These are phyloP conservation scores for Phylloscopus whistleri DNA, from an alignment of 2,113 vertebrate species.

Conservation along the genomic window DNA sequence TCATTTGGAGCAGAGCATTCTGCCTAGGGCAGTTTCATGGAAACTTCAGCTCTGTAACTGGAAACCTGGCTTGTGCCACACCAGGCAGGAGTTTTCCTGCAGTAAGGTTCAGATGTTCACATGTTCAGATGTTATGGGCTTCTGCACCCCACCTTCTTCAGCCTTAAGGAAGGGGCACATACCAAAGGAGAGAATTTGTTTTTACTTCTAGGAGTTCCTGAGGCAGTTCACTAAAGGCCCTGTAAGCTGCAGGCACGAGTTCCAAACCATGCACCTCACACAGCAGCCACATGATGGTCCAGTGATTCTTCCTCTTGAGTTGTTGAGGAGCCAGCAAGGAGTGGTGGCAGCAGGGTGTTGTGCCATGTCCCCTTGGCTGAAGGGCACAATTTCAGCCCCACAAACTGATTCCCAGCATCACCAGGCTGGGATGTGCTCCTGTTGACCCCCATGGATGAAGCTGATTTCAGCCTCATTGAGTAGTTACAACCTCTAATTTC, in stretches of 20 bases:
- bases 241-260: neutral
- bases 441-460: neutral
- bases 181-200: neutral
- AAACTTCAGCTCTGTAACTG: neutral
- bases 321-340: neutral
- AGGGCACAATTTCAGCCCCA: neutral
- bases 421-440: accelerated
- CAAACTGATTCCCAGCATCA: neutral
- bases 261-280: accelerated
- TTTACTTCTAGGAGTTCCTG: neutral
- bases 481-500: neutral
- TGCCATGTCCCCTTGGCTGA: neutral
- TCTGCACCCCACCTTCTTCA: neutral
- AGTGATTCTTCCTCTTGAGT: neutral
- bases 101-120: neutral
- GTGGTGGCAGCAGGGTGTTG: neutral
- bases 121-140: neutral
- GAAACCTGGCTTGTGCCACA: neutral
- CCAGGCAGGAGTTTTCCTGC: neutral
- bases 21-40: neutral
- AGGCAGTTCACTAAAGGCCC: neutral
- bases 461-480: neutral
- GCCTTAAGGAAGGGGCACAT: neutral
- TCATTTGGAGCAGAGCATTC: neutral
- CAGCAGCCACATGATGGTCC: neutral